phyloP scores from a whole-genome alignment of 2,888 invertebrate genomes.

The Torymus texanus region DNA sequence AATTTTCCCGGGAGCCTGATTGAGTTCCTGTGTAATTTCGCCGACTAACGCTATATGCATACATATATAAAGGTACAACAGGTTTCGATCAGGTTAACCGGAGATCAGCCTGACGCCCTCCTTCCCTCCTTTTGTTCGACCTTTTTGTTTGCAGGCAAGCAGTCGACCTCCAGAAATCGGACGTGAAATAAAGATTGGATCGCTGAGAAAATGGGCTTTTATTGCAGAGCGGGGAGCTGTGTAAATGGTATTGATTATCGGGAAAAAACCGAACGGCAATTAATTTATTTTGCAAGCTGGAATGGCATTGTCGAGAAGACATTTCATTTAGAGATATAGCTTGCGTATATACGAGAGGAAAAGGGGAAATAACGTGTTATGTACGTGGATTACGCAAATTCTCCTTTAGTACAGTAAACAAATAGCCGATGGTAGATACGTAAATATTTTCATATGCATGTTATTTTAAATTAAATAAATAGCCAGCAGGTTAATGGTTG shows the following conservation, averaged over 20 bases:
- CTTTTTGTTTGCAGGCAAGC: slow-evolving; percentile 53
- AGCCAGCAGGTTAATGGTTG: no score
- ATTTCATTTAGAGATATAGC: no score
- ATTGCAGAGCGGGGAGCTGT: background rate
- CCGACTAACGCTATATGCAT: background rate
- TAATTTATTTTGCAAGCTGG: no score
- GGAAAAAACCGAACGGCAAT: no score
- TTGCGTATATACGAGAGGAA: no score
- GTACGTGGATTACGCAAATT: no score
- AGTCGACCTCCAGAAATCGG: background rate
- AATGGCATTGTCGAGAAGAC: background rate
- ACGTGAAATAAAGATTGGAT: slow-evolving; percentile 17
- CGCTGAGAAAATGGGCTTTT: background rate
- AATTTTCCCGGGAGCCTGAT: slow-evolving; percentile 33
- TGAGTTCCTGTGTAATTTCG: slow-evolving; percentile 41
- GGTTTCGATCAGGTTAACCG: slow-evolving; percentile 55
- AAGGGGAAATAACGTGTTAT: no score
- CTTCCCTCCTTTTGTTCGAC: slow-evolving; percentile 42
- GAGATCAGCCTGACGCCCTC: slow-evolving; percentile 40
- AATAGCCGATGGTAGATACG: no score
- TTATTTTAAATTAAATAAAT: no score
- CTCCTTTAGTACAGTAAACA: no score
- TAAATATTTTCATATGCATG: no score
- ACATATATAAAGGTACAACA: slow-evolving; percentile 1
- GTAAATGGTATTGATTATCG: no score